phyloP scores from a whole-genome alignment of 1,140 invertebrate species.

The Tribolium madens region DNA sequence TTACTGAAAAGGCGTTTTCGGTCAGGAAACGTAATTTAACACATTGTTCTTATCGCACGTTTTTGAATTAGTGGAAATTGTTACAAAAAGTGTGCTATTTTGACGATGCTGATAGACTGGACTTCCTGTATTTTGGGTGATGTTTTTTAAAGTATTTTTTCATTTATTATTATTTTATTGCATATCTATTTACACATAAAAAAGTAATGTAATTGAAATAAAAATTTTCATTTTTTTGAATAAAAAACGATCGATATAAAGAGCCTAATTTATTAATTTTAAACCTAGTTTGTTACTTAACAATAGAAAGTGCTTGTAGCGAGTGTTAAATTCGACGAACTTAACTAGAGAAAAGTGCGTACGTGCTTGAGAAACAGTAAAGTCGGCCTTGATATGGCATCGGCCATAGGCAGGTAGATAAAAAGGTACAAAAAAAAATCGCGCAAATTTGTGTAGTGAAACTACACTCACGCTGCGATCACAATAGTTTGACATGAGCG shows the following conservation, averaged over 20 bases:
- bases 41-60: not conserved
- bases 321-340: conserved; percentile 1
- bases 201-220: conserved; percentile 4
- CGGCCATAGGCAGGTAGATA: conserved; percentile 18
- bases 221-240: conserved; percentile 2
- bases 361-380: conserved; percentile 10
- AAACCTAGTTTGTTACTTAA: conserved; percentile 7
- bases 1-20: not conserved
- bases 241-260: conserved; percentile 3
- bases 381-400: conserved; percentile 28
- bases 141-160: not conserved
- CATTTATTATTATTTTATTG: conserved; percentile 21
- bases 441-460: conserved; percentile 32
- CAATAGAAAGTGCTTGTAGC: conserved; percentile 17
- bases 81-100: too few species aligned
- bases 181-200: conserved; percentile 33
- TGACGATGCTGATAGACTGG: too few species aligned
- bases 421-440: conserved; percentile 44
- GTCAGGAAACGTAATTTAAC: not conserved
- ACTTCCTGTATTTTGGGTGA: too few species aligned
- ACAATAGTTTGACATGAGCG: conserved; percentile 51
- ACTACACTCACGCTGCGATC: conserved; percentile 41
- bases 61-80: not conserved
- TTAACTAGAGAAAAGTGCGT: conserved; percentile 8
- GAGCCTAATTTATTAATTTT: conserved; percentile 27